Conservation (phyloP, 2,113 vertebrate genomes). For the Anguilla rostrata region DNA sequence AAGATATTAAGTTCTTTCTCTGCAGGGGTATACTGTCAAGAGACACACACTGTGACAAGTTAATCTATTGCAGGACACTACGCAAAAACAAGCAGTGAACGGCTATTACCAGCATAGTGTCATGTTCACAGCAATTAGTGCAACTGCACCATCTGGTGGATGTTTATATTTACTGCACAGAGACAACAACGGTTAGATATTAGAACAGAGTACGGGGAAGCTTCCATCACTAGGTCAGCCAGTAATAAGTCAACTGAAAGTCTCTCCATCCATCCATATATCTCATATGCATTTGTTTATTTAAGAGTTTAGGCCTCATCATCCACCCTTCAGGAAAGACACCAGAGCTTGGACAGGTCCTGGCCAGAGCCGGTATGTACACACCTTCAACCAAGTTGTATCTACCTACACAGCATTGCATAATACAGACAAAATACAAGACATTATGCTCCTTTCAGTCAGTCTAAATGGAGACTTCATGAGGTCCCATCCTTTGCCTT, state of each 20-base stretch:
- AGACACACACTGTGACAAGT: neutral
- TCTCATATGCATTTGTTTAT: neutral
- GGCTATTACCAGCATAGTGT: neutral
- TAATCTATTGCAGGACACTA: neutral
- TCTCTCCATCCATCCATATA: neutral
- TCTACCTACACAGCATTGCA: no score
- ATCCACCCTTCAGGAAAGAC: neutral
- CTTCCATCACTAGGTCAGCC: neutral
- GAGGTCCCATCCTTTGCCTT: slow-evolving; percentile 42
- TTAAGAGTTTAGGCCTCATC: neutral
- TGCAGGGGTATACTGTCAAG: neutral
- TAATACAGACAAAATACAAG: neutral
- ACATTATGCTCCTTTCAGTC: neutral
- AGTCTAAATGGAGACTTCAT: slow-evolving; percentile 15
- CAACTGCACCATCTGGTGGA: slow-evolving; percentile 20
- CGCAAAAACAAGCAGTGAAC: neutral
- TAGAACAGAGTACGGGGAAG: neutral
- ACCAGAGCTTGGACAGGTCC: neutral
- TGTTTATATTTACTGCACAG: neutral
- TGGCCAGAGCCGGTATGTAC: neutral
- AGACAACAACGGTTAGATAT: neutral
- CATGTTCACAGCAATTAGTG: neutral
- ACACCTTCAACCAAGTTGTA: neutral
- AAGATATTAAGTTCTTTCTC: neutral
- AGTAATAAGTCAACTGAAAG: neutral